A percentile compares a stretch with the other conserved stretches of the same genome.
phyloP scores from a whole-genome alignment of 2,888 invertebrate genomes.

The Mesoligia furuncula region DNA sequence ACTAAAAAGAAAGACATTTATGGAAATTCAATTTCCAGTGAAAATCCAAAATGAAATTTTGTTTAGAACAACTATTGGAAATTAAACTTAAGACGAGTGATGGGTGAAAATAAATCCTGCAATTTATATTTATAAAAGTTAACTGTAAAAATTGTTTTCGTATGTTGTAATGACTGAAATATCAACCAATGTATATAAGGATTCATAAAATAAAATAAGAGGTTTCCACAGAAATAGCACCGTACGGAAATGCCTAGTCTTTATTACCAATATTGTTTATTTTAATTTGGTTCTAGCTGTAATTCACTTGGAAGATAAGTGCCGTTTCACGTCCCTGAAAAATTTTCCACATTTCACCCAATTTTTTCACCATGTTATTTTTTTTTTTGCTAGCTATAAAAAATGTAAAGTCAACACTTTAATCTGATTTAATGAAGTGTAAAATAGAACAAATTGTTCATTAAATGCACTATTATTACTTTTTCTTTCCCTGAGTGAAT shows the following conservation, averaged over 20 bases:
- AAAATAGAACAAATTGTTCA: not conserved
- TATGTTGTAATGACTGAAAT: slow-evolving; percentile 24
- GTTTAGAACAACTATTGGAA: not conserved
- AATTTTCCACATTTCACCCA: not conserved
- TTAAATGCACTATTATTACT: slow-evolving; percentile 1
- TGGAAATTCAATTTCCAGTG: not conserved
- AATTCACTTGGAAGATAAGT: slow-evolving; percentile 13
- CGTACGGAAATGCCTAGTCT: slow-evolving; percentile 20
- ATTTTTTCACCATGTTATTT: too few species aligned
- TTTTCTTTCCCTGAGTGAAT: slow-evolving; percentile 14
- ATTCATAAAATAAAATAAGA: slow-evolving; percentile 17
- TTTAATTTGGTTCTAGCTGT: slow-evolving; percentile 32
- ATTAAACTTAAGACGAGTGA: not conserved
- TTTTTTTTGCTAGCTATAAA: not conserved
- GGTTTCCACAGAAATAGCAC: slow-evolving; percentile 40
- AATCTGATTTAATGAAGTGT: not conserved
- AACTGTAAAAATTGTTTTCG: not conserved
- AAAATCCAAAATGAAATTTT: not conserved
- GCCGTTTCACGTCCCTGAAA: not conserved
- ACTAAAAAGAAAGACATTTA: not conserved
- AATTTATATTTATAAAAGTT: not conserved
- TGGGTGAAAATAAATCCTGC: not conserved
- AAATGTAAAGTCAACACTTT: not conserved
- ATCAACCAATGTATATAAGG: slow-evolving; percentile 32
- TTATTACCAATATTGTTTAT: slow-evolving; percentile 5